Percentiles rank a stretch among this genome's conserved stretches.
phyloP scores from a whole-genome alignment of 1,140 invertebrate genomes.

The Contarinia nasturtii region DNA sequence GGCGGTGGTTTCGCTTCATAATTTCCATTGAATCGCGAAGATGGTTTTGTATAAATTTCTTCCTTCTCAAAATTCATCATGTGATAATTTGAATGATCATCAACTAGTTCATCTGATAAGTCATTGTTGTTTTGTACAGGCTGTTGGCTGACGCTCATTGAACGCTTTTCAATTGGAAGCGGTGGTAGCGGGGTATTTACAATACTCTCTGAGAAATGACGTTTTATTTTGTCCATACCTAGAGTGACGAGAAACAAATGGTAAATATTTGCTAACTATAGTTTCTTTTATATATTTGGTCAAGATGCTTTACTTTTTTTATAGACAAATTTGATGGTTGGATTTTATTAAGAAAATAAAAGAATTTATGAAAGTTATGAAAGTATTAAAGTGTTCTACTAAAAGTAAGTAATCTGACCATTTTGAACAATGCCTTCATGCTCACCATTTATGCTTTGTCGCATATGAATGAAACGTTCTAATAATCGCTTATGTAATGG shows the following conservation, averaged over 20 bases:
- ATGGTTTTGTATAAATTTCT: slow-evolving; percentile 37
- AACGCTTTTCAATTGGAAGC: slow-evolving; percentile 35
- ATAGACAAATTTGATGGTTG: no score
- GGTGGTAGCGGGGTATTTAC: slow-evolving; percentile 59
- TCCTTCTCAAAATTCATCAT: slow-evolving; percentile 9
- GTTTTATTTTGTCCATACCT: slow-evolving; percentile 32
- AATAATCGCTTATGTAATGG: slow-evolving; percentile 71
- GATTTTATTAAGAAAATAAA: no score
- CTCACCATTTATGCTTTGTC: slow-evolving; percentile 44
- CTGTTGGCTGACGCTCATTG: slow-evolving; percentile 9
- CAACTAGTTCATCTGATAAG: slow-evolving; percentile 22
- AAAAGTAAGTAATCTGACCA: no score
- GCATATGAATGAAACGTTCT: slow-evolving; percentile 66
- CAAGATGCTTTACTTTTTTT: no score
- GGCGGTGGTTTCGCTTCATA: slow-evolving; percentile 8
- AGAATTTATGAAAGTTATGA: no score
- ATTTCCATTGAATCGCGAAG: slow-evolving; percentile 19
- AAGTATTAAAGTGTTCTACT: no score
- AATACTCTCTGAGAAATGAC: slow-evolving; percentile 54
- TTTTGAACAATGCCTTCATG: no score
- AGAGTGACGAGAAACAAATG: no score
- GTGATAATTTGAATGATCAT: slow-evolving; percentile 23
- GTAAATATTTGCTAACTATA: no score
- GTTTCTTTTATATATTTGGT: no score
- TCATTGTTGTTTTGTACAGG: slow-evolving; percentile 25